Conservation (phyloP, 2,113 vertebrate genomes). For the Melanocharis versteri region DNA sequence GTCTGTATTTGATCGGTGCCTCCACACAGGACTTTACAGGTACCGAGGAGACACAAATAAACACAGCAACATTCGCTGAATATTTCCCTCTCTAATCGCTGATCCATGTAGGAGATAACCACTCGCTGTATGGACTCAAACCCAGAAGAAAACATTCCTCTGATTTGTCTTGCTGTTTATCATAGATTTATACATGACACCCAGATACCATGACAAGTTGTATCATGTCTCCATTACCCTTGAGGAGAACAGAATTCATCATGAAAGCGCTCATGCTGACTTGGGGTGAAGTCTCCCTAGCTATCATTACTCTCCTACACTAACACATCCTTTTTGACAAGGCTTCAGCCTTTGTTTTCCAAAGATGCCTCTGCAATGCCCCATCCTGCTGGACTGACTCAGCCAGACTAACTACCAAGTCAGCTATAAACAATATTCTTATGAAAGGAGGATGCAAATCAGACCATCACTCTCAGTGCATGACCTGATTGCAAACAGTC, state of each 20-base stretch:
- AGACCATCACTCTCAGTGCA: neutral
- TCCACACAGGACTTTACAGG: neutral
- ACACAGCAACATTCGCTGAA: neutral
- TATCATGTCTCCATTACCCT: neutral
- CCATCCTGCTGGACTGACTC: neutral
- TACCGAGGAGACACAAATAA: neutral
- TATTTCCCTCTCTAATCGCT: too few relatives aligned
- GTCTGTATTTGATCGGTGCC: neutral
- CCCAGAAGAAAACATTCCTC: neutral
- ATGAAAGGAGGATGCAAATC: neutral
- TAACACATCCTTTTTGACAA: conserved; percentile 25
- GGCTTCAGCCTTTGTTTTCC: conserved; percentile 27
- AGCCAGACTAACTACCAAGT: neutral
- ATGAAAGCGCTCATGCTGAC: neutral
- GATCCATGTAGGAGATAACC: neutral
- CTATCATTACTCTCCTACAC: neutral
- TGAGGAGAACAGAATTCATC: neutral
- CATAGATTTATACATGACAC: neutral
- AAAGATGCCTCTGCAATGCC: conserved; percentile 42
- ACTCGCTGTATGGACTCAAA: neutral
- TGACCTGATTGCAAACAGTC: neutral
- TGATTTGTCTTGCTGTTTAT: neutral
- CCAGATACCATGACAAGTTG: neutral
- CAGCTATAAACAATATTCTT: neutral
- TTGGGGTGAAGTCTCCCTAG: conserved; percentile 19